A percentile compares a stretch with the other conserved stretches of the same genome.
phyloP scores from a whole-genome alignment of 2,888 invertebrate genomes.

The Hirtodrosophila cameraria region DNA sequence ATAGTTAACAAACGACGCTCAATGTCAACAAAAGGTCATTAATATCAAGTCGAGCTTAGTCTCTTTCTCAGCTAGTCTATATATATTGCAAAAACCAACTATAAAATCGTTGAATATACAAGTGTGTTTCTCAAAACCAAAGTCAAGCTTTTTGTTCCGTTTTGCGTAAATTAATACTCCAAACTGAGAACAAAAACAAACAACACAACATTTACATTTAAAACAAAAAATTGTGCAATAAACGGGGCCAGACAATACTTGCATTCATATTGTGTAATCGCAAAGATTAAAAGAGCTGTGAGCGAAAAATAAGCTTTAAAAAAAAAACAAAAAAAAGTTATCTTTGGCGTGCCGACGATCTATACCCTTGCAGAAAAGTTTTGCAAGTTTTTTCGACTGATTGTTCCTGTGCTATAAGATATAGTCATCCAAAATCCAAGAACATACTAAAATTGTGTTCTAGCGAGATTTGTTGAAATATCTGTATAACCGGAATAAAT shows the following conservation, averaged over 20 bases:
- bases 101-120: slow-evolving; percentile 21
- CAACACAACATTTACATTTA: slow-evolving; percentile 4
- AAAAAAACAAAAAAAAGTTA: slow-evolving; percentile 13
- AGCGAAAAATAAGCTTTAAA: background rate
- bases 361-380: too few relatives aligned
- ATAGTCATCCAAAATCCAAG: too few relatives aligned
- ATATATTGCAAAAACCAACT: slow-evolving; percentile 11
- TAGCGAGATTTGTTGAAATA: too few relatives aligned
- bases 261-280: slow-evolving; percentile 63
- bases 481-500: too few relatives aligned
- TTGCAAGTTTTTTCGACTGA: too few relatives aligned
- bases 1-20: slow-evolving; percentile 56
- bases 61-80: slow-evolving; percentile 5
- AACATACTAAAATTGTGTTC: too few relatives aligned
- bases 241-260: slow-evolving; percentile 38
- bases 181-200: slow-evolving; percentile 2
- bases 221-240: slow-evolving; percentile 49
- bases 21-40: slow-evolving; percentile 76
- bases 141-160: slow-evolving; percentile 62
- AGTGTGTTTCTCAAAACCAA: slow-evolving; percentile 17
- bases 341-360: background rate
- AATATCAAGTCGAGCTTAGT: slow-evolving; percentile 33
- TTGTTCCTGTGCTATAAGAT: too few relatives aligned
- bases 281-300: slow-evolving; percentile 26
- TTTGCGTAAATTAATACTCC: slow-evolving; percentile 45